Conservation (phyloP, 2,888 invertebrate genomes). For the Malacosoma neustria region DNA sequence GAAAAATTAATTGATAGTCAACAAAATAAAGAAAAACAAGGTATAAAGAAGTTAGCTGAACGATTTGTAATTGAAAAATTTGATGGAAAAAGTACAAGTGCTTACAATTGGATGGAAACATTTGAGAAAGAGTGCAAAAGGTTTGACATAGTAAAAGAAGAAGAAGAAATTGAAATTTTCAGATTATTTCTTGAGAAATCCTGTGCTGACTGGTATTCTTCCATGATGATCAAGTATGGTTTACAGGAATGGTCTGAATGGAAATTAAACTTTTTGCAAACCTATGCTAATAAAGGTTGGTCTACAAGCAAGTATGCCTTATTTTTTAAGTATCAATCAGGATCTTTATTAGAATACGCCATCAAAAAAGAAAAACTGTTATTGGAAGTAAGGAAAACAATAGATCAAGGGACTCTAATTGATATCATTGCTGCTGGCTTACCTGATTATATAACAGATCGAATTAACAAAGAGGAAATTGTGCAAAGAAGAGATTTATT, state of each 20-base stretch:
- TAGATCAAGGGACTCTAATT: constrained; percentile 1
- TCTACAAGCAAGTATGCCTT: constrained; percentile 15
- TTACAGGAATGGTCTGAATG: constrained; percentile 15
- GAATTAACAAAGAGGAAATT: background rate
- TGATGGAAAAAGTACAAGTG: constrained; percentile 15
- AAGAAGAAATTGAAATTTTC: constrained; percentile 18
- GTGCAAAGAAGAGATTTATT: background rate
- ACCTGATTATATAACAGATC: constrained; percentile 1
- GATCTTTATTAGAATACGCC: constrained; percentile 23
- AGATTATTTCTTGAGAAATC: constrained; percentile 18
- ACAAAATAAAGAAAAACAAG: constrained; percentile 9
- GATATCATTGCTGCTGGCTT: constrained; percentile 1
- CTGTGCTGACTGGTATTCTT: constrained; percentile 16
- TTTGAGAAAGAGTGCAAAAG: constrained; percentile 23
- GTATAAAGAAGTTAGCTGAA: constrained; percentile 15
- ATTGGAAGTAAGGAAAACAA: constrained; percentile 1
- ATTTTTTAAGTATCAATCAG: constrained; percentile 18
- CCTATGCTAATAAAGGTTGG: constrained; percentile 21
- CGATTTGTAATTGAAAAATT: constrained; percentile 25
- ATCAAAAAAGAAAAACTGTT: constrained; percentile 18
- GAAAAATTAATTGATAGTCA: constrained; percentile 9
- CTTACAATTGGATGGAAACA: constrained; percentile 17
- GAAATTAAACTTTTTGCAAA: constrained; percentile 18
- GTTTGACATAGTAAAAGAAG: constrained; percentile 13
- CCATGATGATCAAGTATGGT: constrained; percentile 14